phyloP scores from a whole-genome alignment of 2,888 invertebrate species.

The Tetranychus piercei region DNA sequence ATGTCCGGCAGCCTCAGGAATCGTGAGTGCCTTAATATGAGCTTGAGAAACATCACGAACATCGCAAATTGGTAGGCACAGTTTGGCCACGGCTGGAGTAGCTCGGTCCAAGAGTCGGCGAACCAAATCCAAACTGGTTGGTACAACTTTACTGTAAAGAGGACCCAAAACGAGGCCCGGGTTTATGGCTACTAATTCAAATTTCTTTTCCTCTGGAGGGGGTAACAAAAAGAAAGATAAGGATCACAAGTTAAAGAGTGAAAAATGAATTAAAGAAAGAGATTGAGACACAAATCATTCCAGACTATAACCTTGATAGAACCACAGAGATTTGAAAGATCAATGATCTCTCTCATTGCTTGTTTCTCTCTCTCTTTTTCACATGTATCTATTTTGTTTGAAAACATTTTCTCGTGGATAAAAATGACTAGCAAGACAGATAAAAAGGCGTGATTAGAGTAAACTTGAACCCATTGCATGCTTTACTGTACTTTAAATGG shows the following conservation, averaged over 20 bases:
- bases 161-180: slow-evolving; percentile 39
- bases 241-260: background rate
- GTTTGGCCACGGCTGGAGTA: slow-evolving; percentile 33
- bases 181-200: slow-evolving; percentile 38
- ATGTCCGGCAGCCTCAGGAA: slow-evolving; percentile 34
- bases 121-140: slow-evolving; percentile 27
- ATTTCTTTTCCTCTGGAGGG: slow-evolving; percentile 31
- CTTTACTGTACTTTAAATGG: background rate
- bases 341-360: background rate
- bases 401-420: too few relatives aligned
- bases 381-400: background rate
- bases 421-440: background rate
- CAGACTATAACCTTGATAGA: background rate
- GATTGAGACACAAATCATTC: background rate
- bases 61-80: slow-evolving; percentile 37
- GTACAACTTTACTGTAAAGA: slow-evolving; percentile 29
- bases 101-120: slow-evolving; percentile 29
- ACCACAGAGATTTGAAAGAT: background rate
- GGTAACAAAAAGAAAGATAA: background rate
- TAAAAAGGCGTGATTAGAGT: background rate
- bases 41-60: slow-evolving; percentile 39
- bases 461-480: background rate
- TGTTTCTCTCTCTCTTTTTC: background rate
- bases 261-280: background rate
- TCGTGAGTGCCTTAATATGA: slow-evolving; percentile 37